Conservation (phyloP, 2,888 invertebrate genomes). For the Leucoma salicis region DNA sequence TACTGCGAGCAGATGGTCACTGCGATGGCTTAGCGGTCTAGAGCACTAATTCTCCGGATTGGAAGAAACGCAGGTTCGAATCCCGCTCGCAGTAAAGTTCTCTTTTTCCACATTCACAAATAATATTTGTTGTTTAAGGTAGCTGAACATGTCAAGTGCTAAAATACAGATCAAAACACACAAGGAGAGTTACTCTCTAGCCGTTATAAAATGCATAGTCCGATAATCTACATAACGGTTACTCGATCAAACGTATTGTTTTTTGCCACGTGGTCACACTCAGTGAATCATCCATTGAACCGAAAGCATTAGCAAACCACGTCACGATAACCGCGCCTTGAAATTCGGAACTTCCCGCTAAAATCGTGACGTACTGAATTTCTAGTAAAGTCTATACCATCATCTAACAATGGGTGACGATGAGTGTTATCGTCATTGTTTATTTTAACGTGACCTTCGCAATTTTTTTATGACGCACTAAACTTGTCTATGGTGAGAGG, state of each 20-base stretch:
- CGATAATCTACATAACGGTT: neutral
- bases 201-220: no score
- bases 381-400: constrained; percentile 4
- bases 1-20: no score
- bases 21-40: no score
- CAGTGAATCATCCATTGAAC: neutral
- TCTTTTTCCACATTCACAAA: no score
- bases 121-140: no score
- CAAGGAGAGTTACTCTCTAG: no score
- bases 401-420: constrained; percentile 8
- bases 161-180: no score
- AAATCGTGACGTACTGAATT: neutral
- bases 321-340: neutral
- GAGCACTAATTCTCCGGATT: no score
- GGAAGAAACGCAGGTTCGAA: no score
- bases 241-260: neutral
- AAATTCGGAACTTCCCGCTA: neutral
- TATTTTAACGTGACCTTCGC: constrained; percentile 10
- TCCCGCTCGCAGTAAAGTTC: no score
- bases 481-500: no score
- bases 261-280: neutral
- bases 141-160: no score
- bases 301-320: neutral
- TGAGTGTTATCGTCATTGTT: constrained; percentile 9
- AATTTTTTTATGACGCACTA: neutral